phyloP scores from a whole-genome alignment of 2,888 invertebrate genomes.

The Globia sparganii region DNA sequence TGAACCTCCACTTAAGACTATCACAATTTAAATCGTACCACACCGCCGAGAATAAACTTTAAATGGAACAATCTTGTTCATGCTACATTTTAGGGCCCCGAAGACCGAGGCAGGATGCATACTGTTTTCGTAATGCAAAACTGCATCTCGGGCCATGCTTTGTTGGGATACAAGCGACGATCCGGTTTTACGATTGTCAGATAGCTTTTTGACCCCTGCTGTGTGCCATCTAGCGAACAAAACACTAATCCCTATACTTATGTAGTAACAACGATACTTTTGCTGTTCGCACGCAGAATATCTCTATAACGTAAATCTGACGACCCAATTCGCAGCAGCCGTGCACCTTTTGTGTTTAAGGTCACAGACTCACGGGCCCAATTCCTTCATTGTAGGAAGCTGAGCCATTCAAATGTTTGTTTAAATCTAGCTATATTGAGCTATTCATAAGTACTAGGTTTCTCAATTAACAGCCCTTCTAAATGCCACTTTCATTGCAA shows the following conservation, averaged over 20 bases:
- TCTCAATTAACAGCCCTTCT: background rate
- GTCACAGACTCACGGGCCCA: constrained; percentile 1
- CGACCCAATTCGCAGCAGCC: constrained; percentile 40
- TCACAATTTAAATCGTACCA: constrained; percentile 55
- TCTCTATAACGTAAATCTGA: constrained; percentile 42
- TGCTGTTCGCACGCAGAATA: constrained; percentile 58
- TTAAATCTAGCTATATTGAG: background rate
- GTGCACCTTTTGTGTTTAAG: constrained; percentile 43
- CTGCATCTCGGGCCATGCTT: constrained; percentile 72
- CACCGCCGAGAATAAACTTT: constrained; percentile 55
- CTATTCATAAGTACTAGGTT: background rate
- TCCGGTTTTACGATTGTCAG: constrained; percentile 77
- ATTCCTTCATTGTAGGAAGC: background rate
- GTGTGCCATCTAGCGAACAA: constrained; percentile 74
- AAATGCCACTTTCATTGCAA: constrained; percentile 4
- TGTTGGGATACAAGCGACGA: constrained; percentile 71
- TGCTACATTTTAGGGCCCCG: constrained; percentile 70
- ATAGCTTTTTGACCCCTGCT: constrained; percentile 80
- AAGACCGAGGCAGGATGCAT: constrained; percentile 64
- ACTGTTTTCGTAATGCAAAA: constrained; percentile 77
- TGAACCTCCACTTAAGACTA: constrained; percentile 53
- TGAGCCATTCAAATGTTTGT: background rate
- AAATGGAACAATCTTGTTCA: constrained; percentile 62
- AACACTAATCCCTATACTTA: constrained; percentile 67
- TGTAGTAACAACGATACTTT: constrained; percentile 59